A percentile compares a stretch with the other conserved stretches of the same genome.
Conservation (phyloP, 2,888 invertebrate genomes). For the Chymomyza procnemis region DNA sequence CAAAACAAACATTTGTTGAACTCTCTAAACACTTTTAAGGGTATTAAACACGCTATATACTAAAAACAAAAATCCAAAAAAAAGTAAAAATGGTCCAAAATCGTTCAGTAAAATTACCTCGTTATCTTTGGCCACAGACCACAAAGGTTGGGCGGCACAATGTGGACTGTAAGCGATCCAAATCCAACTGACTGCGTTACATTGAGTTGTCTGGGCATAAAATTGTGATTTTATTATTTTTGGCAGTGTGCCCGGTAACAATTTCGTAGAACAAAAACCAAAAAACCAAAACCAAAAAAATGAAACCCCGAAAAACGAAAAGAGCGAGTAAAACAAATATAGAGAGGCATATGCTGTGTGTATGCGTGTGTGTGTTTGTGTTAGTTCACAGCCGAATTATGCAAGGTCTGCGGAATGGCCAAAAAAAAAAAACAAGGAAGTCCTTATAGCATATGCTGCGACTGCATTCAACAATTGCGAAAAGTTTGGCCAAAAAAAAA, state of each 20-base stretch:
- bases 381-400: background rate
- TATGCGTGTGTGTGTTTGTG: too few relatives aligned
- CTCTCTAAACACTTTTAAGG: constrained; percentile 30
- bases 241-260: constrained; percentile 68
- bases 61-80: too few relatives aligned
- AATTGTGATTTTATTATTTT: constrained; percentile 67
- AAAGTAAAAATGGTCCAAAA: too few relatives aligned
- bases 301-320: background rate
- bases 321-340: background rate
- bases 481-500: constrained; percentile 33
- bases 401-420: constrained; percentile 4
- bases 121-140: constrained; percentile 68
- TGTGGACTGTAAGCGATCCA: constrained; percentile 29
- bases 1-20: too few relatives aligned
- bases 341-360: constrained; percentile 13
- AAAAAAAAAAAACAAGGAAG: constrained; percentile 30
- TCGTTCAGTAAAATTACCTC: constrained; percentile 74
- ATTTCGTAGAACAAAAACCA: constrained; percentile 23
- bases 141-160: constrained; percentile 2
- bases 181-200: constrained; percentile 32
- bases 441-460: constrained; percentile 44
- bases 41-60: constrained; percentile 23
- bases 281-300: background rate
- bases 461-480: constrained; percentile 62
- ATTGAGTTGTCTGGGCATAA: constrained; percentile 57